Conservation (phyloP, 2,113 vertebrate genomes). For the Isichthys henryi region DNA sequence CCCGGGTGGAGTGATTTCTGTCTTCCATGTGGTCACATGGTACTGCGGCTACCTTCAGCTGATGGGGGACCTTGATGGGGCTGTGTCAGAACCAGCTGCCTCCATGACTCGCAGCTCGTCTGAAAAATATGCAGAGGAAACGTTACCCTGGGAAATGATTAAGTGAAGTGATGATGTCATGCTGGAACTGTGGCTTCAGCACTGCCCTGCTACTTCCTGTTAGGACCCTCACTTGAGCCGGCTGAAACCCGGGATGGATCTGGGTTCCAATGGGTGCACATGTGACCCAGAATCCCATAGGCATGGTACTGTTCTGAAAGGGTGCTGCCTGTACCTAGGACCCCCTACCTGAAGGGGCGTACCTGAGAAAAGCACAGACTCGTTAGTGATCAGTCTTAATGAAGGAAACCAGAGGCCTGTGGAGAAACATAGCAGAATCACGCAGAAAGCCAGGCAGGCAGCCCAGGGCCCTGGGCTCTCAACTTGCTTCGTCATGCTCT, state of each 20-base stretch:
- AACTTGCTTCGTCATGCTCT: not conserved
- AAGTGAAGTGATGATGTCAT: not conserved
- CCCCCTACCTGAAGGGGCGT: not conserved
- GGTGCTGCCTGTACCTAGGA: not conserved
- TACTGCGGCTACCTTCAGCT: not conserved
- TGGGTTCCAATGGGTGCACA: not conserved
- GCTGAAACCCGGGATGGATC: not conserved
- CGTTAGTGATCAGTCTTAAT: not conserved
- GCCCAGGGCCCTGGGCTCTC: not conserved
- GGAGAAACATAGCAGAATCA: not conserved
- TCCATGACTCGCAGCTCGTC: not conserved
- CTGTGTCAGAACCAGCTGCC: not conserved
- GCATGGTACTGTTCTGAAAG: not conserved
- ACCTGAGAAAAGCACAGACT: not conserved
- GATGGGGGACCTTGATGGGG: not conserved
- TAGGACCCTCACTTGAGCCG: not conserved
- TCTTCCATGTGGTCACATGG: not conserved
- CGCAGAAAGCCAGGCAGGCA: not conserved
- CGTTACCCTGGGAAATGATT: not conserved
- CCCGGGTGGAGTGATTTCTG: not conserved
- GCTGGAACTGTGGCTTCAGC: not conserved
- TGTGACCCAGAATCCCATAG: not conserved
- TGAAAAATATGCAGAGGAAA: not conserved
- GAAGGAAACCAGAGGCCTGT: not conserved
- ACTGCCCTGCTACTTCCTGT: not conserved